Base-by-base conservation (phyloP, 2,888 invertebrate species). In the Mimas tiliae region DNA sequence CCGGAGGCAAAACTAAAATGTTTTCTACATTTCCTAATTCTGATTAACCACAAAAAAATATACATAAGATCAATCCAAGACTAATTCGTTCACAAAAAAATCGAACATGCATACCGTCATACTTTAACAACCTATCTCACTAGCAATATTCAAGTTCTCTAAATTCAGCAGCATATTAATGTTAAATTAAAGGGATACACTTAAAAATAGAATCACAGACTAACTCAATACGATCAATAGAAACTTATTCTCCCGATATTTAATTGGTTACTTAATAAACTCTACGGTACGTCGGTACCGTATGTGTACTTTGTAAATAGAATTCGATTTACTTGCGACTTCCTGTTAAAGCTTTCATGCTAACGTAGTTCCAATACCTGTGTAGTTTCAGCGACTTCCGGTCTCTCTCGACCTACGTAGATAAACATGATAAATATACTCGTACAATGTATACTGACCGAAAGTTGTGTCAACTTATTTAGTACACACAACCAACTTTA, bases 271-370 rank as follows among this genome's bases (percentile, higher is more conserved):
- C 14, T 53, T n/a, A 2, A 12, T 53, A 33, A 14, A 33, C 33
- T n/a, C 3, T n/a, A 53, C n/a, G 34, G 8, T 34, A 33, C 66
- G 1, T 14, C 45, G 14, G 14, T 14, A 45, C 1, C 14, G 12
- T 69, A 67, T 69, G 64, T 65, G 16, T 27, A 55, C 68, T 45
- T 53, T 65, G 45, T 65, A 55, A 67, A 67, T 52, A 62, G 42
- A 53, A 70, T 72, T 71, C 70, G 69, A 74, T 72, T 72, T 72
- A 53, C 67, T 69, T 48, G 69, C 65, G 66, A 55, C 66, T 69
- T 67, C 69, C 70, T 66, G 67, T 45, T 55, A 27, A 34, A 48
- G 62, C 63, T 16, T 48, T 58, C 62, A 48, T 58, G 42, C 33
- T 48, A 21, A 45, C 62, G 45, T 63, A n/a, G 33, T 63, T 53